A percentile compares a stretch with the other conserved stretches of the same genome.
These are phyloP conservation scores for Diloba caeruleocephala DNA, from an alignment of 2,888 invertebrate genomes.

Conservation along the genomic window DNA sequence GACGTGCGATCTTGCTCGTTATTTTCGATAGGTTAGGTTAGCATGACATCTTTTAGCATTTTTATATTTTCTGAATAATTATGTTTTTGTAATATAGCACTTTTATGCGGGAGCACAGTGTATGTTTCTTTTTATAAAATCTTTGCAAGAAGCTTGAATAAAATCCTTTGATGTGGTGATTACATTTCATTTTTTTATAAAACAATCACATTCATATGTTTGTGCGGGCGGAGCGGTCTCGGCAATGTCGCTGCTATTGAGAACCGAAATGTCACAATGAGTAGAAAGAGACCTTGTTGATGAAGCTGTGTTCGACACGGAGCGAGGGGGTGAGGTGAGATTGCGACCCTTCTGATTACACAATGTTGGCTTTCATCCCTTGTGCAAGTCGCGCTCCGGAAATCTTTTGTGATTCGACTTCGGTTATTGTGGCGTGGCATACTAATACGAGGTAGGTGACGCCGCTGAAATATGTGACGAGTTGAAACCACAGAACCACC, in stretches of 20 bases:
- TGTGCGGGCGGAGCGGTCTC: slow-evolving; percentile 34
- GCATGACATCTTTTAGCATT: slow-evolving; percentile 33
- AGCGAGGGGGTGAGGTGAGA: slow-evolving; percentile 80
- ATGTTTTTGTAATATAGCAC: slow-evolving; percentile 2
- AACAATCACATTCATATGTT: slow-evolving; percentile 49
- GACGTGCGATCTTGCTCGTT: slow-evolving; percentile 51
- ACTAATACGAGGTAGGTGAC: slow-evolving; percentile 84
- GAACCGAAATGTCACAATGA: slow-evolving; percentile 81
- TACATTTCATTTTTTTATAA: slow-evolving; percentile 25
- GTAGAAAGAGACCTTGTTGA: slow-evolving; percentile 85
- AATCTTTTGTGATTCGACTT: slow-evolving; percentile 89
- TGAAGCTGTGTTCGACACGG: slow-evolving; percentile 86
- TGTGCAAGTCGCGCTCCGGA: slow-evolving; percentile 88
- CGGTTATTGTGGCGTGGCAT: slow-evolving; percentile 87
- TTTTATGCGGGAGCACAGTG: too few species aligned
- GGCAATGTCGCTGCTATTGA: slow-evolving; percentile 64
- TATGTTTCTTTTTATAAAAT: neutral
- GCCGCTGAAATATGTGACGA: slow-evolving; percentile 78
- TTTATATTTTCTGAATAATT: slow-evolving; percentile 8
- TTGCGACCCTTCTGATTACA: slow-evolving; percentile 89
- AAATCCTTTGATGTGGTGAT: slow-evolving; percentile 21
- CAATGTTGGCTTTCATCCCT: slow-evolving; percentile 88
- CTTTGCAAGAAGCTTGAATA: neutral
- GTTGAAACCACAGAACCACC: slow-evolving; percentile 62
- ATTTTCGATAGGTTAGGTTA: slow-evolving; percentile 53